Conservation (phyloP, 2,113 vertebrate genomes). For the Megalops atlanticus region DNA sequence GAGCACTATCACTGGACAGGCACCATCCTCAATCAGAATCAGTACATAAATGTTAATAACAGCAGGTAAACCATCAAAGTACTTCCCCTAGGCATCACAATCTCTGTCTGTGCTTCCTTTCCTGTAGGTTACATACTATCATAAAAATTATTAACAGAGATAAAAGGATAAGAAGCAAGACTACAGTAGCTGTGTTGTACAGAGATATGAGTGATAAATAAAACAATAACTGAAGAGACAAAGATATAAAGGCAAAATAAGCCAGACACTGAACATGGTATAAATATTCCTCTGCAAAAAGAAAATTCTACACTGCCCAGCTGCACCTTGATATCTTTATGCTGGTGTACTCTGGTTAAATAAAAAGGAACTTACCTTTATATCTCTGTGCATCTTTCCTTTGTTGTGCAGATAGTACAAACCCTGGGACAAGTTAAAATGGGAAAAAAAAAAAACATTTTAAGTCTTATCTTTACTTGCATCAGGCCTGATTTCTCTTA, state of each 20-base stretch:
- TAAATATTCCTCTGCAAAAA: constrained; percentile 22
- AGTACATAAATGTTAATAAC: not conserved
- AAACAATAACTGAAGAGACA: not conserved
- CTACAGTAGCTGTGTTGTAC: not conserved
- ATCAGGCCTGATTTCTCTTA: too few relatives aligned
- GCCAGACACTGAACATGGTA: constrained; percentile 33
- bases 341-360: too few relatives aligned
- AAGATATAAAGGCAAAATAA: not conserved
- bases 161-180: not conserved
- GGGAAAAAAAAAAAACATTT: not conserved
- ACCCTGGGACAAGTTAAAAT: constrained; percentile 55
- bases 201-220: not conserved
- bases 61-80: not conserved
- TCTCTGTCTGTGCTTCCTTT: not conserved
- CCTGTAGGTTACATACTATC: not conserved
- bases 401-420: constrained; percentile 77
- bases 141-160: not conserved
- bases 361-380: constrained; percentile 72
- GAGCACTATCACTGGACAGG: not conserved
- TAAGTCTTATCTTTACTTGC: too few relatives aligned
- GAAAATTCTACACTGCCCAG: not conserved
- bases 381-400: constrained; percentile 81
- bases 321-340: too few relatives aligned
- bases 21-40: not conserved
- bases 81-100: not conserved